Base-by-base conservation (phyloP, 2,888 invertebrate genomes). In the Nomada hirtipes region DNA sequence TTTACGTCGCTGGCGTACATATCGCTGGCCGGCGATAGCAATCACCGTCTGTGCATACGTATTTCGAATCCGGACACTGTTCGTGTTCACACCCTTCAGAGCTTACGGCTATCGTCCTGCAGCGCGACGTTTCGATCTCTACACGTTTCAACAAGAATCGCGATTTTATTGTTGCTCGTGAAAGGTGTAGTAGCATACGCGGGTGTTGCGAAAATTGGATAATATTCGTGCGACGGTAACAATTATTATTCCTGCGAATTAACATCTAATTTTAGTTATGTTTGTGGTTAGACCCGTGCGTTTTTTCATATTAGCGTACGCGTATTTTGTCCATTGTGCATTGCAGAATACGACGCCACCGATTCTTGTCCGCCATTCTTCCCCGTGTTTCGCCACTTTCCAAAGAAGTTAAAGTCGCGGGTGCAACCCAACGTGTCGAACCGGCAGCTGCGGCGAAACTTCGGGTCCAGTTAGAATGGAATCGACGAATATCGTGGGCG, bases 11-110 rank as follows among this genome's bases (percentile, higher is more conserved):
- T 52, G 78, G 61, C 73, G 85, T 79, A 82, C 82, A 84, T 79
- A 87, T 85, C 79, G 75, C 77, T 76, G 85, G 75, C 70, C 74
- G 76, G 76, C 85, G 87, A 86, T 86, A 82, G 87, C 85, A 87
- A 87, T 86, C 86, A 85, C 82, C 75, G 79, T 15, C 65, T 64
- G 44, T 63, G 82, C 65, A 52, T 71, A 75, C 60, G 78, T 76
- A 82, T 81, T 73, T 75, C 74, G 68, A 47, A 11, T 26, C 53
- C 20, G 71, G 44, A 53, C 50, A 13, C 52, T 44, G 69, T 76
- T 23, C 67, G 50, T 47, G 70, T 69, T 59, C 53, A 67, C 67
- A 42, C 52, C 44, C 44, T 36, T 42, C 18, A 15, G 2, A 64
- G 23, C 26, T 47, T 52, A 59, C 59, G 18, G 1, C 18, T 52